Percentiles rank a stretch among this genome's conserved stretches.
Conservation (phyloP, 2,113 vertebrate genomes). For the Catharus minimus region DNA sequence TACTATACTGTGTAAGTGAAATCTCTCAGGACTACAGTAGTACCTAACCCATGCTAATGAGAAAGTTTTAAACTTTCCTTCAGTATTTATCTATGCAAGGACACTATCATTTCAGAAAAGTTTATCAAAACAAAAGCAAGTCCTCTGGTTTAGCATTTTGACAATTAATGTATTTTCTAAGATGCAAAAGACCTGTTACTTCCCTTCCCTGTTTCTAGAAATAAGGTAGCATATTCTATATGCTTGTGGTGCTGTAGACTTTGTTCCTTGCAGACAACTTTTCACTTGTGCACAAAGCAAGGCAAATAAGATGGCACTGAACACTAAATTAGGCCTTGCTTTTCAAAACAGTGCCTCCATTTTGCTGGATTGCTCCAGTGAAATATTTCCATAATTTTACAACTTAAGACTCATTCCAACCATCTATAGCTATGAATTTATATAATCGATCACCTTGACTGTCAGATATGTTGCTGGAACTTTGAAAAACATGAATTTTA, state of each 20-base stretch:
- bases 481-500: not conserved
- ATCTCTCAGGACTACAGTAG: conserved; percentile 3
- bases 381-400: not conserved
- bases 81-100: conserved; percentile 40
- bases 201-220: not conserved
- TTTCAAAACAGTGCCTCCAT: not conserved
- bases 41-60: conserved; percentile 53
- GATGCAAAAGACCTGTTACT: not conserved
- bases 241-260: not conserved
- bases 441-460: not conserved
- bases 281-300: not conserved
- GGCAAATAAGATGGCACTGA: not conserved
- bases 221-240: conserved; percentile 15
- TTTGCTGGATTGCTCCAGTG: not conserved
- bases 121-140: conserved; percentile 33
- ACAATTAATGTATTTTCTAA: conserved; percentile 11
- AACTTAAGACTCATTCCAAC: not conserved
- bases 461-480: not conserved
- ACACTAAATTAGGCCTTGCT: not conserved
- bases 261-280: not conserved
- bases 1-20: conserved; percentile 38
- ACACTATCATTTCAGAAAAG: conserved; percentile 4
- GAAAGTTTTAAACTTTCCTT: conserved; percentile 29
- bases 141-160: conserved; percentile 15
- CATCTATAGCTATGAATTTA: not conserved